phyloP scores from a whole-genome alignment of 2,113 vertebrate species.

The Sylvia atricapilla region DNA sequence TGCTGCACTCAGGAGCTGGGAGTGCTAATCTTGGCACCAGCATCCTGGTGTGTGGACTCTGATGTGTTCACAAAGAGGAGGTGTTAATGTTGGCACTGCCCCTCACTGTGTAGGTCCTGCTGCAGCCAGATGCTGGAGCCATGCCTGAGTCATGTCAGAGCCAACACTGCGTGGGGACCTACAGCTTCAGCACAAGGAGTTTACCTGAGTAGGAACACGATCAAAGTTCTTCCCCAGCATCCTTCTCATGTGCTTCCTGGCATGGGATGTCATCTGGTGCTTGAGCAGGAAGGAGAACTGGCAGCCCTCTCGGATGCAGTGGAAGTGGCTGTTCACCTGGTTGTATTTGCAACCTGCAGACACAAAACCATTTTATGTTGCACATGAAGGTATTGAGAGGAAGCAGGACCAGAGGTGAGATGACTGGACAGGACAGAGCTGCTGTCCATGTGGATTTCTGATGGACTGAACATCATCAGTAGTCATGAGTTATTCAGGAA shows the following conservation, averaged over 20 bases:
- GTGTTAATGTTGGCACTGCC: conserved; percentile 32
- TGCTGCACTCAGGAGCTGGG: not conserved
- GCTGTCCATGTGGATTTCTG: not conserved
- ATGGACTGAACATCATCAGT: not conserved
- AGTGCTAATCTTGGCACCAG: conserved; percentile 38
- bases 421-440: not conserved
- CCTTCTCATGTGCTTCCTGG: conserved; percentile 98
- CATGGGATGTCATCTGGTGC: conserved; percentile 99
- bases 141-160: not conserved
- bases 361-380: not conserved
- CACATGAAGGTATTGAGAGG: not conserved
- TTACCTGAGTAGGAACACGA: conserved; percentile 91
- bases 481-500: not conserved
- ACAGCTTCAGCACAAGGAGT: not conserved
- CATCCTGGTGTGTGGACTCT: not conserved
- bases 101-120: conserved; percentile 5
- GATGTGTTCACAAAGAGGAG: not conserved
- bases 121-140: not conserved
- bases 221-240: conserved; percentile 99
- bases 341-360: conserved; percentile 95
- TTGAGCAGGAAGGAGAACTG: conserved; percentile 99
- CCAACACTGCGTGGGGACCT: not conserved
- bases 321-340: conserved; percentile 99
- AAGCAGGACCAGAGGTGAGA: not conserved
- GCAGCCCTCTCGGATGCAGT: conserved; percentile 97